Percentiles rank a stretch among this genome's conserved stretches.
phyloP scores from a whole-genome alignment of 2,797 vertebrate species.

The Labeo calbasu region DNA sequence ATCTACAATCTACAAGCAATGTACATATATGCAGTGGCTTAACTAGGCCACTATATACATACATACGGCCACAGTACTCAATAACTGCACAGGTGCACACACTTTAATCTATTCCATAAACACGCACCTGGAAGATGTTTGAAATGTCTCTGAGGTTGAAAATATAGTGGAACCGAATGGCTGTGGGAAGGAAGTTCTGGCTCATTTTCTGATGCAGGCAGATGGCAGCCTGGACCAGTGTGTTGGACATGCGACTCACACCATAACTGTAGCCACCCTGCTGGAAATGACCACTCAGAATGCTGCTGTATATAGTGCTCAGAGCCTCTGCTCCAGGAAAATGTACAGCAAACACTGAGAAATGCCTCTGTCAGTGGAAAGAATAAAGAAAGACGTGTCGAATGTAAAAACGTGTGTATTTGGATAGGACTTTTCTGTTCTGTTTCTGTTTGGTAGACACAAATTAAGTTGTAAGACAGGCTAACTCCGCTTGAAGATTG shows the following conservation, averaged over 20 bases:
- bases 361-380: slow-evolving; percentile 63
- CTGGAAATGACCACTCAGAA: slow-evolving; percentile 82
- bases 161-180: slow-evolving; percentile 82
- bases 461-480: not conserved
- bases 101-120: not conserved
- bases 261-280: slow-evolving; percentile 81
- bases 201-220: slow-evolving; percentile 86
- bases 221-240: slow-evolving; percentile 75
- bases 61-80: not conserved
- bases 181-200: slow-evolving; percentile 84
- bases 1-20: slow-evolving; percentile 8
- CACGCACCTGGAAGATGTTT: slow-evolving; percentile 77
- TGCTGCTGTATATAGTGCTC: slow-evolving; percentile 79
- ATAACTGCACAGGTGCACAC: not conserved
- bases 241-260: slow-evolving; percentile 78
- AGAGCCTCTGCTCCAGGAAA: slow-evolving; percentile 77
- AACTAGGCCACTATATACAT: not conserved
- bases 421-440: not conserved
- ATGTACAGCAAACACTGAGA: slow-evolving; percentile 80
- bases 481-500: slow-evolving; percentile 83
- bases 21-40: not conserved
- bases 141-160: slow-evolving; percentile 84
- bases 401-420: not conserved
- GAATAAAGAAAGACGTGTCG: not conserved
- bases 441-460: not conserved